A percentile compares a stretch with the other conserved stretches of the same genome.
Evolutionary conservation across 2,888 invertebrate species (phyloP).

Genomic region (Caenorhabditis sp.): DNA sequence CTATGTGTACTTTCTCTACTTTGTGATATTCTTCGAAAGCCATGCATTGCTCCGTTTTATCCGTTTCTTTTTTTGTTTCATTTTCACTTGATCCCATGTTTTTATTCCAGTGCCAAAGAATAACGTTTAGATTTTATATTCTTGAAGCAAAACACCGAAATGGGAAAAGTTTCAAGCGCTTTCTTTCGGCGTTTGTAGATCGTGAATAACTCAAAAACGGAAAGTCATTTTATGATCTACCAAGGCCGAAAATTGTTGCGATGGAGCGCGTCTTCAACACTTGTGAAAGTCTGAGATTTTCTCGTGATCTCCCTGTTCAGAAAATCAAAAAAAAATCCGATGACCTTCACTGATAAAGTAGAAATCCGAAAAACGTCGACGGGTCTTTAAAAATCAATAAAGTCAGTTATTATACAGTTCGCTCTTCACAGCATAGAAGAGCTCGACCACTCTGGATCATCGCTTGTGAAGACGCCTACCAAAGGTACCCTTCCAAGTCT

Average conservation of each 20-base stretch:
- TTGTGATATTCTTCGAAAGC: background rate
- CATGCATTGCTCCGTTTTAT: constrained; percentile 7
- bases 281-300: too few species aligned
- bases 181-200: too few species aligned
- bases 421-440: too few species aligned
- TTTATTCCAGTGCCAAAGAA: constrained; percentile 8
- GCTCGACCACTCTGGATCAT: constrained; percentile 26
- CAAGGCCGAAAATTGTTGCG: too few species aligned
- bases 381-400: background rate
- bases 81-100: background rate
- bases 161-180: too few species aligned
- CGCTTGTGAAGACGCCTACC: constrained; percentile 39
- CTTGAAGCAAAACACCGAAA: too few species aligned
- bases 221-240: too few species aligned
- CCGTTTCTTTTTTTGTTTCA: background rate
- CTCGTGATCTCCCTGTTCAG: background rate
- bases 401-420: constrained; percentile 22
- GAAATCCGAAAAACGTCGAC: constrained; percentile 18
- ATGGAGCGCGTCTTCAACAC: too few species aligned
- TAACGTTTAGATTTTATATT: too few species aligned
- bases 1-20: constrained; percentile 3
- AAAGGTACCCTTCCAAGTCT: constrained; percentile 14
- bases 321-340: background rate
- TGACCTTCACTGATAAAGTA: constrained; percentile 33
- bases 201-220: too few species aligned